phyloP scores from a whole-genome alignment of 2,888 invertebrate species.

The Chironomus tentans region DNA sequence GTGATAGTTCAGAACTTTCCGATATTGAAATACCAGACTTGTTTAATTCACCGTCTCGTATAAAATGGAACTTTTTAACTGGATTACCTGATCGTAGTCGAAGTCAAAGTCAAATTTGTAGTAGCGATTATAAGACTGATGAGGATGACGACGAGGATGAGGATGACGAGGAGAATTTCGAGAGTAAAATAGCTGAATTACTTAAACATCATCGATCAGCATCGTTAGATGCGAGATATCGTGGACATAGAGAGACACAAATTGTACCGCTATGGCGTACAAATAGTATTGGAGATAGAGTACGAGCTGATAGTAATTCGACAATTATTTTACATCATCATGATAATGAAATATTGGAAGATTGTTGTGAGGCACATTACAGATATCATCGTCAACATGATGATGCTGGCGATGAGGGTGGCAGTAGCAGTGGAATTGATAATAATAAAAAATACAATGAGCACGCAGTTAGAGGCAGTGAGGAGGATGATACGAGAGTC shows the following conservation, averaged over 20 bases:
- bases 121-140: slow-evolving; percentile 26
- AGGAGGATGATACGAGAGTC: not conserved
- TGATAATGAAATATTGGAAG: slow-evolving; percentile 41
- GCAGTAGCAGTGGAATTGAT: not conserved
- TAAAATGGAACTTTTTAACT: slow-evolving; percentile 42
- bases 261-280: slow-evolving; percentile 36
- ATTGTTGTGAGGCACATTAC: slow-evolving; percentile 40
- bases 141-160: slow-evolving; percentile 21
- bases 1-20: not conserved
- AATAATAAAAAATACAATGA: not conserved
- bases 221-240: slow-evolving; percentile 6
- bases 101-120: slow-evolving; percentile 23
- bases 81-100: slow-evolving; percentile 29
- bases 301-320: slow-evolving; percentile 33
- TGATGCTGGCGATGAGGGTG: not conserved
- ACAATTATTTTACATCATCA: slow-evolving; percentile 42
- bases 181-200: too few species aligned
- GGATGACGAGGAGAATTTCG: not conserved
- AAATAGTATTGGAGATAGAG: slow-evolving; percentile 25
- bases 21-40: slow-evolving; percentile 40
- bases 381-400: slow-evolving; percentile 28
- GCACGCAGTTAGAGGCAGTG: not conserved
- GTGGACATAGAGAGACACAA: slow-evolving; percentile 31
- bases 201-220: slow-evolving; percentile 1
- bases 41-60: slow-evolving; percentile 42